phyloP scores from a whole-genome alignment of 2,797 vertebrate genomes.

The Pangasius djambal region DNA sequence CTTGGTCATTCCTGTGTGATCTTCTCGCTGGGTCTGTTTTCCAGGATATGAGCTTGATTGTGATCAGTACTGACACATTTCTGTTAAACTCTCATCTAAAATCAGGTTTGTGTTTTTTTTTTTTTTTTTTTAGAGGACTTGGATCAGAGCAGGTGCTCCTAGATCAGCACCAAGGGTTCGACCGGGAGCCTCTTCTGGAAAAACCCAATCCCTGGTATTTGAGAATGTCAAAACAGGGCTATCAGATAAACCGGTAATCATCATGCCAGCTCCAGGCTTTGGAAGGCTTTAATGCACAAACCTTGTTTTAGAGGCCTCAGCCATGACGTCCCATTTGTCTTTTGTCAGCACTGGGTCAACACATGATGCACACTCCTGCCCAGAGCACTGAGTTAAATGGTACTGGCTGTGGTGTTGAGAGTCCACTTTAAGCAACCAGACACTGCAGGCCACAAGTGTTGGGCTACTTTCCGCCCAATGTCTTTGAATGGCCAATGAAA shows the following conservation, averaged over 20 bases:
- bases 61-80: conserved; percentile 1
- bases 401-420: conserved; percentile 53
- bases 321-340: conserved; percentile 63
- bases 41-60: conserved; percentile 46
- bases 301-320: conserved; percentile 59
- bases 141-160: not conserved
- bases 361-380: conserved; percentile 58
- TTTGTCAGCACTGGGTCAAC: conserved; percentile 64
- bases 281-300: conserved; percentile 59
- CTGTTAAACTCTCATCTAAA: conserved; percentile 26
- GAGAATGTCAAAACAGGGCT: conserved; percentile 68
- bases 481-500: conserved; percentile 48
- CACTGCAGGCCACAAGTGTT: conserved; percentile 47
- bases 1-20: conserved; percentile 9
- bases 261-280: conserved; percentile 60
- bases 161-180: conserved; percentile 51
- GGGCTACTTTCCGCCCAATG: conserved; percentile 36
- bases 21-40: conserved; percentile 46
- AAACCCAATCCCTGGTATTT: conserved; percentile 67
- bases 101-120: not conserved
- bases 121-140: not conserved
- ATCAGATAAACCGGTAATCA: conserved; percentile 62
- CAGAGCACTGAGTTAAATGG: conserved; percentile 63
- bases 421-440: conserved; percentile 62
- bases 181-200: conserved; percentile 59